phyloP scores from a whole-genome alignment of 2,888 invertebrate species.

The Habrosyne pyritoides region DNA sequence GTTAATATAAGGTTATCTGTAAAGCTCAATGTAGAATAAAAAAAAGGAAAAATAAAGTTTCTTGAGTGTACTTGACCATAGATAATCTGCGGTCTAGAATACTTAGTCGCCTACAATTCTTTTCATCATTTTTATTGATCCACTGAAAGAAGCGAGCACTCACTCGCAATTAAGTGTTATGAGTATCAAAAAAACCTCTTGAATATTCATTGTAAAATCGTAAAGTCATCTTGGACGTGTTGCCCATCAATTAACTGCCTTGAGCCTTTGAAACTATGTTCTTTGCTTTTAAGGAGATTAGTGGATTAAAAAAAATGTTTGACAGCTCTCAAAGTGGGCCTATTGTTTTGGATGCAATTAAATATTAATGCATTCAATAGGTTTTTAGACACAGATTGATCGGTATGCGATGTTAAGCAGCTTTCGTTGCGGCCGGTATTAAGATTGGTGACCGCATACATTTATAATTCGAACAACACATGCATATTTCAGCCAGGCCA shows the following conservation, averaged over 20 bases:
- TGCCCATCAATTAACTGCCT: constrained; percentile 65
- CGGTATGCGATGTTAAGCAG: not conserved
- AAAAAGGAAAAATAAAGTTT: too few species aligned
- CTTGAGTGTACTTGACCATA: too few species aligned
- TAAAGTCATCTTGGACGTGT: constrained; percentile 59
- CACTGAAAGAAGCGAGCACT: too few species aligned
- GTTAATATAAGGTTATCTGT: too few species aligned
- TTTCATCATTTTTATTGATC: too few species aligned
- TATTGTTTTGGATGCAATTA: constrained; percentile 34
- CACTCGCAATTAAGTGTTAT: not conserved
- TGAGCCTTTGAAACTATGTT: constrained; percentile 57
- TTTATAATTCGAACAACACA: not conserved
- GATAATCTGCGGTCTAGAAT: too few species aligned
- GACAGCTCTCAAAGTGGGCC: constrained; percentile 52
- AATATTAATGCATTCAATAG: constrained; percentile 9
- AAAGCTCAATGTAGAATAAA: too few species aligned
- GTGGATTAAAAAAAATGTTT: constrained; percentile 50
- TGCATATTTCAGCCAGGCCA: not conserved
- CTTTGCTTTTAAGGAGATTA: constrained; percentile 57
- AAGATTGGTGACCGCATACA: too few species aligned
- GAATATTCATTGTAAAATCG: constrained; percentile 71
- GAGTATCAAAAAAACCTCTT: constrained; percentile 30
- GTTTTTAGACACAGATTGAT: not conserved
- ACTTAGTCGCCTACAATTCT: too few species aligned
- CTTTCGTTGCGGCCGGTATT: not conserved